Conservation (phyloP, 2,113 vertebrate species). For the Baryphthengus martii region DNA sequence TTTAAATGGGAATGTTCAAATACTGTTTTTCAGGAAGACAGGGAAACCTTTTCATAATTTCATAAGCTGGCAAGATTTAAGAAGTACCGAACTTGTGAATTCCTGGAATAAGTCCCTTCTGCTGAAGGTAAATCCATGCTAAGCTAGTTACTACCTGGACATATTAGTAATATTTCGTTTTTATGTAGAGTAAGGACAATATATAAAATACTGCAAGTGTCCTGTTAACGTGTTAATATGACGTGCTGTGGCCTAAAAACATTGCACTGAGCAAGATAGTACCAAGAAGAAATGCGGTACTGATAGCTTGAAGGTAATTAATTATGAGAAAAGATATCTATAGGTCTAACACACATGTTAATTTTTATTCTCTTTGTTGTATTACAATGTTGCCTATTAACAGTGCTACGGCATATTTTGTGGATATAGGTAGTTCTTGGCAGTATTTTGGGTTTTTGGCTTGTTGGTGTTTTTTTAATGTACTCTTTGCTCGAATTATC, state of each 20-base stretch:
- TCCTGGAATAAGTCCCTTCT: conserved; percentile 90
- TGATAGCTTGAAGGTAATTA: not conserved
- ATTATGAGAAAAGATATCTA: not conserved
- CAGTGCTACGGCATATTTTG: not conserved
- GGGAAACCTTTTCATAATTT: conserved; percentile 96
- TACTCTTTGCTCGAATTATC: not conserved
- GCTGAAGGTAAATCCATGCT: conserved; percentile 80
- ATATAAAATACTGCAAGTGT: not conserved
- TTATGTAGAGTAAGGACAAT: not conserved
- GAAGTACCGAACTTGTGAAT: conserved; percentile 84
- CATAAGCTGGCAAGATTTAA: conserved; percentile 94
- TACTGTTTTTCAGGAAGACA: conserved; percentile 79
- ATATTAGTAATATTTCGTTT: not conserved
- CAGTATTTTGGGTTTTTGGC: not conserved
- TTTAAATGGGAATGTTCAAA: not conserved
- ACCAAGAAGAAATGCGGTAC: not conserved
- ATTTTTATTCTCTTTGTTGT: not conserved
- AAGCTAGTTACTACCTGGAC: not conserved
- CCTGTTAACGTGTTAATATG: not conserved
- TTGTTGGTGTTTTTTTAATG: not conserved
- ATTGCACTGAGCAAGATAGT: not conserved
- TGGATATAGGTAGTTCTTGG: not conserved
- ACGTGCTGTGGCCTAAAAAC: not conserved
- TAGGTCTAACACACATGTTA: not conserved
- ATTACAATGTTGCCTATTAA: not conserved